phyloP scores from a whole-genome alignment of 2,888 invertebrate genomes.

The Hypselothyrea guttata region DNA sequence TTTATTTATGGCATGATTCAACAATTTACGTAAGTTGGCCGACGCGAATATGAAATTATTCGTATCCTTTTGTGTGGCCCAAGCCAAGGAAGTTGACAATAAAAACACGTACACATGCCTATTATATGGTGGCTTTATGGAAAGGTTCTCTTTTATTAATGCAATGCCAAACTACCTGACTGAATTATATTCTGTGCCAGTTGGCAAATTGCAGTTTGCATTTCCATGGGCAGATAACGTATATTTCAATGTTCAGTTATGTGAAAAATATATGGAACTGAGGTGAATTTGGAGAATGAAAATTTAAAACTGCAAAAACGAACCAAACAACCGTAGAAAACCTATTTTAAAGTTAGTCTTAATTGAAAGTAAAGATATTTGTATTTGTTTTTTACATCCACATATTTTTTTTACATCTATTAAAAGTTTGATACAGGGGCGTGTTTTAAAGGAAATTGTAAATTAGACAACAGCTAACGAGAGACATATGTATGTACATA shows the following conservation, averaged over 20 bases:
- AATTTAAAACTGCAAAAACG: too few relatives aligned
- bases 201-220: slow-evolving; percentile 38
- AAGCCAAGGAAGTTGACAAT: slow-evolving; percentile 49
- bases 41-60: slow-evolving; percentile 67
- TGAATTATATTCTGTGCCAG: slow-evolving; percentile 40
- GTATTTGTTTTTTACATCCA: too few relatives aligned
- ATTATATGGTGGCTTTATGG: slow-evolving; percentile 38
- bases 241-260: too few relatives aligned
- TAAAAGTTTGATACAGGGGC: slow-evolving; percentile 11
- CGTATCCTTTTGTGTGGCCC: slow-evolving; percentile 45
- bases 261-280: neutral
- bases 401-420: too few relatives aligned
- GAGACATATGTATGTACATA: too few relatives aligned
- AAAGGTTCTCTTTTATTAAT: slow-evolving; percentile 28
- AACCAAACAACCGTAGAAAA: too few relatives aligned
- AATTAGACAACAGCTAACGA: slow-evolving; percentile 6
- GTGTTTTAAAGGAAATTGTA: slow-evolving; percentile 48
- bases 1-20: slow-evolving; percentile 69
- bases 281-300: too few relatives aligned
- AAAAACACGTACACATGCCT: slow-evolving; percentile 54
- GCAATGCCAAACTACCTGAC: slow-evolving; percentile 54
- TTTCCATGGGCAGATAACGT: slow-evolving; percentile 43
- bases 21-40: slow-evolving; percentile 66
- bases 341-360: too few relatives aligned
- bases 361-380: too few relatives aligned